Evolutionary conservation across 2,113 vertebrate genomes (phyloP), one percentile per base, ranked within the genome.

Genomic region (Zingel zingel): DNA sequence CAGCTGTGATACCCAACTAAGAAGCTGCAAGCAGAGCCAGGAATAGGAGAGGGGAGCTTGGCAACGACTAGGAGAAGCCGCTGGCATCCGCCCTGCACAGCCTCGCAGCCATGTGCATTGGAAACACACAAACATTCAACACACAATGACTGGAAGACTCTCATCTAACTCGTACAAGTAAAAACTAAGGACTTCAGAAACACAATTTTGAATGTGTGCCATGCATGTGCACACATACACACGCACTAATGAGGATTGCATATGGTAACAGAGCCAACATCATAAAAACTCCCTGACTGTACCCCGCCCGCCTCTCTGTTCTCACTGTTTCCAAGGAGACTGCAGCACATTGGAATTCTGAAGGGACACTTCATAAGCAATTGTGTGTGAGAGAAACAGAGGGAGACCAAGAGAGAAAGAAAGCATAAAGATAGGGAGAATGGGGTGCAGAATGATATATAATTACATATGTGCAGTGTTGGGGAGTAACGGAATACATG

Each of bases 301-400:
- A 80, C 53, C 72, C 77, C 53, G 71, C 71, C 82, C 30, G 59
- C 82, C 68, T 81, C 80, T 81, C 85, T 78, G 72, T 81, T 89
- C 88, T 85, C 84, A 54, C 84, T 58, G 93, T 94, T 93, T 92
- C 93, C 93, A 94, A 92, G 93, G 93, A 90, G 87, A 94, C 93
- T 69, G 86, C 79, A 88, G 88, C 88, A 86, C 89, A 93, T 94
- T 90, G 90, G 82, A 89, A 94, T 93, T 92, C 92, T 85, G 84
- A 88, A 73, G 89, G 87, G 90, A 91, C 89, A 78, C 87, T 81
- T 86, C 76, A 86, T 83, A 54, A 88, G 88, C 84, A 85, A 88
- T 81, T 64, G 90, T 74, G 84, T 76, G 74, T 33, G 77, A 83
- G 68, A 77, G 81, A 79, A 54, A 78, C 68, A 51, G 14, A 77